phyloP scores from a whole-genome alignment of 2,113 vertebrate genomes.

The Cranoglanis bouderius region DNA sequence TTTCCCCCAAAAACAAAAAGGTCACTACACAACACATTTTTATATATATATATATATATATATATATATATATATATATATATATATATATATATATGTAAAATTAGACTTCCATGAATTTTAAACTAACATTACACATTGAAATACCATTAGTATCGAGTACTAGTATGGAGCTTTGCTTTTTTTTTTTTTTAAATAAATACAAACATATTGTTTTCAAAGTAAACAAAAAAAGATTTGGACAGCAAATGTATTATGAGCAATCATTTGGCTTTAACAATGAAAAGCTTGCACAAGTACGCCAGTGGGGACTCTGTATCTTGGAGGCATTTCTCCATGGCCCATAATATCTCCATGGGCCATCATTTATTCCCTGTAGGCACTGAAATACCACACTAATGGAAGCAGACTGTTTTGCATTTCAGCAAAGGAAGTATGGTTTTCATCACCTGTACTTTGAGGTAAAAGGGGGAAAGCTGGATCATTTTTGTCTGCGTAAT shows the following conservation, averaged over 20 bases:
- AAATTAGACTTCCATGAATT: not conserved
- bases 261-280: not conserved
- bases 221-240: not conserved
- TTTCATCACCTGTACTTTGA: not conserved
- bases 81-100: too few species aligned
- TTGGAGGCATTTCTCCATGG: not conserved
- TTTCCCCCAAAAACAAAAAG: not conserved
- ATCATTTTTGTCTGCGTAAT: not conserved
- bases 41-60: too few species aligned
- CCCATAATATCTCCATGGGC: not conserved
- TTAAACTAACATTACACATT: not conserved
- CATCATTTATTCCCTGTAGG: not conserved
- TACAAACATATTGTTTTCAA: not conserved
- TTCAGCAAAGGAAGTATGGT: not conserved
- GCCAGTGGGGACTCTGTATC: not conserved
- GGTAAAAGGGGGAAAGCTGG: not conserved
- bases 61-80: too few species aligned
- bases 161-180: not conserved
- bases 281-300: not conserved
- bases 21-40: not conserved
- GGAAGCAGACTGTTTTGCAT: not conserved
- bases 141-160: not conserved
- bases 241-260: not conserved
- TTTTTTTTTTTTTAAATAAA: not conserved
- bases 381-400: not conserved